These are phyloP conservation scores for Bombus consobrinus DNA, from an alignment of 1,140 invertebrate species.

Conservation along the genomic window DNA sequence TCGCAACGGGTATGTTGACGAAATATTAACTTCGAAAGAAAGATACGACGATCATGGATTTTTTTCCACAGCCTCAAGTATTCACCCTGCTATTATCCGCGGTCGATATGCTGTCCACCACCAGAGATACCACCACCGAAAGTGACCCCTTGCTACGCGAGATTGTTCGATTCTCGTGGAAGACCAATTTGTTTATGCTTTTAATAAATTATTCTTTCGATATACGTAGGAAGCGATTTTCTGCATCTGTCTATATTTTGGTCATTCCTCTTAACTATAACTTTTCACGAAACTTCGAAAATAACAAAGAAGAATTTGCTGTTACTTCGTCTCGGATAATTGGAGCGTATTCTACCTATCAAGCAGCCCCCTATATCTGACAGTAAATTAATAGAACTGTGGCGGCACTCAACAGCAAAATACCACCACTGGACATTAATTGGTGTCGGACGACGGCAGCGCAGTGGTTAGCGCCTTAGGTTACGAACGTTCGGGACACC, in stretches of 20 bases:
- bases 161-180: constrained; percentile 65
- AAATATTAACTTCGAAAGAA: neutral
- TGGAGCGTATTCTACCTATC: too few relatives aligned
- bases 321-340: neutral
- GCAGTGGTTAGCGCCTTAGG: too few relatives aligned
- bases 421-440: too few relatives aligned
- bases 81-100: constrained; percentile 63
- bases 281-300: neutral
- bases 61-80: constrained; percentile 64
- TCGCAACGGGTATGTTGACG: constrained; percentile 63
- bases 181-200: constrained; percentile 57
- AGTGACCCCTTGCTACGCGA: constrained; percentile 50
- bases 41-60: neutral
- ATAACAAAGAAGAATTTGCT: neutral
- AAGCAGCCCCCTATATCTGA: too few relatives aligned
- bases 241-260: neutral
- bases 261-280: neutral
- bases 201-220: neutral
- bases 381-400: too few relatives aligned
- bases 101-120: constrained; percentile 46
- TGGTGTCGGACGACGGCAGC: too few relatives aligned
- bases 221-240: neutral
- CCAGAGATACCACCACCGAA: neutral
- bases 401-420: too few relatives aligned
- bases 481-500: too few relatives aligned